phyloP scores from a whole-genome alignment of 2,113 vertebrate genomes.

The Nyctereutes procyonoides region DNA sequence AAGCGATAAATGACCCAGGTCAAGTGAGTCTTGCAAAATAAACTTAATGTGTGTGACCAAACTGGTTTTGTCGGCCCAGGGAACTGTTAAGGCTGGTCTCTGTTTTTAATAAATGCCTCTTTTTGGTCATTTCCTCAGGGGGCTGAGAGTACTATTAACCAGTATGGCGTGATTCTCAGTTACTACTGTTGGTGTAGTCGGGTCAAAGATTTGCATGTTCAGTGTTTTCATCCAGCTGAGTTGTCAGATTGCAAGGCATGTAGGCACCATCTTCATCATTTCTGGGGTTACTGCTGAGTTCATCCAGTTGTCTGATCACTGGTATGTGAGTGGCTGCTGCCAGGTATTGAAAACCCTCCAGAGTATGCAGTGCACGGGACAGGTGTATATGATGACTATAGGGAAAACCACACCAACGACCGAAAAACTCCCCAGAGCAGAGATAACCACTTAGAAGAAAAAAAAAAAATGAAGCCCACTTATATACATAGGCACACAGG shows the following conservation, averaged over 20 bases:
- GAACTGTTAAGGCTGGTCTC: neutral
- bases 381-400: neutral
- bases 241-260: neutral
- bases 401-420: neutral
- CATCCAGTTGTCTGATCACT: neutral
- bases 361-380: neutral
- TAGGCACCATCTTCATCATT: neutral
- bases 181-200: neutral
- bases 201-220: neutral
- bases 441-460: neutral
- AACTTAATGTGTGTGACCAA: neutral
- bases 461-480: neutral
- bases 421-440: neutral
- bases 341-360: neutral
- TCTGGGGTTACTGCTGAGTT: neutral
- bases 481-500: neutral
- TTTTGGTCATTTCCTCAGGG: neutral
- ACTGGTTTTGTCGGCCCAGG: neutral
- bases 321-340: neutral
- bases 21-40: neutral
- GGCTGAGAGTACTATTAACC: neutral
- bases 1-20: neutral
- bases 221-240: neutral
- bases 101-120: neutral
- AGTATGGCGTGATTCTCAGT: neutral